phyloP scores from a whole-genome alignment of 2,113 vertebrate species.

The Coreoperca whiteheadi region DNA sequence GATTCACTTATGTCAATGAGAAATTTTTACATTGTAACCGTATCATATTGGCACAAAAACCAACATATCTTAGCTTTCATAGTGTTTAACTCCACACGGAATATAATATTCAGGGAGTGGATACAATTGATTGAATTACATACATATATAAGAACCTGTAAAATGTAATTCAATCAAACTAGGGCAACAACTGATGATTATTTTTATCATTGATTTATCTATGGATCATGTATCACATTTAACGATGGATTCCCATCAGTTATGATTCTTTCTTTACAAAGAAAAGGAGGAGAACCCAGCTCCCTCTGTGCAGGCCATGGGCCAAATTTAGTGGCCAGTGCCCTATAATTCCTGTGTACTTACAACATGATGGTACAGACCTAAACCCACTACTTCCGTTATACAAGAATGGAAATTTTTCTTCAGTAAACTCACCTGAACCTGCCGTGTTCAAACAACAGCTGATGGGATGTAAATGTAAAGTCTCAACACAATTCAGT shows the following conservation, averaged over 20 bases:
- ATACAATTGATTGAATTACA: no score
- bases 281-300: no score
- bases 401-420: no score
- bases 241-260: background rate
- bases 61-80: no score
- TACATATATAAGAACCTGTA: background rate
- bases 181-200: background rate
- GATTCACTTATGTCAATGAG: no score
- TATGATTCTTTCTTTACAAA: background rate
- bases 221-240: background rate
- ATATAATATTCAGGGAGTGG: background rate
- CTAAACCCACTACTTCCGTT: no score
- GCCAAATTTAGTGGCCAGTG: background rate
- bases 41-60: no score
- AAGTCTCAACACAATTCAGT: background rate
- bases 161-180: background rate
- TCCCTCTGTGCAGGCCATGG: background rate
- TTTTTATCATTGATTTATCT: background rate
- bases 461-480: background rate
- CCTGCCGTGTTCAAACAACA: background rate
- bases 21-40: no score
- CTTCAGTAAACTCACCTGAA: background rate
- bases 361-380: background rate
- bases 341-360: background rate
- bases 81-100: background rate